Evolutionary conservation across 2,797 vertebrate species (phyloP).

Genomic region (Balearica regulorum): DNA sequence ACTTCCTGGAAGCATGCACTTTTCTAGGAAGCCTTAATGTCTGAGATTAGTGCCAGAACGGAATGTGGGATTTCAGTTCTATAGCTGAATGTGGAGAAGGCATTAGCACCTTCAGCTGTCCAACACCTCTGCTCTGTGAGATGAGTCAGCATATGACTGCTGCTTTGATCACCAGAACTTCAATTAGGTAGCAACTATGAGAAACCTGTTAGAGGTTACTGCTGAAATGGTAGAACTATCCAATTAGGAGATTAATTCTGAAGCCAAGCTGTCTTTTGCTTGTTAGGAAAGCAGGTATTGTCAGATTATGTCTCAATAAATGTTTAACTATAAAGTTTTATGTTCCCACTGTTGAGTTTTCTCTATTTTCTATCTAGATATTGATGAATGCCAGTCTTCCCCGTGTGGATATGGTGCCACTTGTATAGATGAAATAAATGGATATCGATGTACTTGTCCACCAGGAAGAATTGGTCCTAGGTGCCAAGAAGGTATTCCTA

Average conservation of each 20-base stretch:
- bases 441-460: constrained; percentile 87
- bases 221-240: not conserved
- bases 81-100: not conserved
- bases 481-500: constrained; percentile 86
- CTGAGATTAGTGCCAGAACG: not conserved
- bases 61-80: not conserved
- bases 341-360: not conserved
- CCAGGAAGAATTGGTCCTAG: constrained; percentile 83
- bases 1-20: not conserved
- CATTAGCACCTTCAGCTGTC: not conserved
- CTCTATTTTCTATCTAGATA: constrained; percentile 74
- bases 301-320: not conserved
- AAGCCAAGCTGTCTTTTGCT: not conserved
- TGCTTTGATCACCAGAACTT: not conserved
- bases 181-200: not conserved
- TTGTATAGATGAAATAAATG: constrained; percentile 91
- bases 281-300: not conserved
- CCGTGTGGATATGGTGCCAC: constrained; percentile 91
- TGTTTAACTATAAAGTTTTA: not conserved
- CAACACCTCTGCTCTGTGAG: not conserved
- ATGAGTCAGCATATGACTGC: not conserved
- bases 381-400: constrained; percentile 94
- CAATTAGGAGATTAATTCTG: not conserved
- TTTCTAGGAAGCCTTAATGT: not conserved
- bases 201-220: not conserved